These are phyloP conservation scores for Phyllostomus discolor DNA, from an alignment of 2,113 vertebrate genomes.

Conservation along the genomic window DNA sequence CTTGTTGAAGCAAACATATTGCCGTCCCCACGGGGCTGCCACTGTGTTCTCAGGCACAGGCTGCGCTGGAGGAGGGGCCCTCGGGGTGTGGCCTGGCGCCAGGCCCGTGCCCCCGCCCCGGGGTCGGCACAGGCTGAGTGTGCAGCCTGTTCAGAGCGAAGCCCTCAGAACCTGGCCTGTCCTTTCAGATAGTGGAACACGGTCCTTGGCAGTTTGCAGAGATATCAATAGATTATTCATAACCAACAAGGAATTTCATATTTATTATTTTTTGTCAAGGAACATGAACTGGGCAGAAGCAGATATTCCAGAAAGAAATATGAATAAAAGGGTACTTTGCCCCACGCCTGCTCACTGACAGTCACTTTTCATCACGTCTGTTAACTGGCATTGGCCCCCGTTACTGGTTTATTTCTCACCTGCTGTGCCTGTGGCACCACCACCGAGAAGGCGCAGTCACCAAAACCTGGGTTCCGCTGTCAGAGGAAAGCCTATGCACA, in stretches of 20 bases:
- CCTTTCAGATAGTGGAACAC: background rate
- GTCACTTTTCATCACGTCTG: background rate
- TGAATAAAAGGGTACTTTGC: background rate
- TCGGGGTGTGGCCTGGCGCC: background rate
- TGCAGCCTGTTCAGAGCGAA: background rate
- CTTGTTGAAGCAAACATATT: fast-evolving
- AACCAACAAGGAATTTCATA: background rate
- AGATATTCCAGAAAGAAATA: background rate
- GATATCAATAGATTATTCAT: background rate
- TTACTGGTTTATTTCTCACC: background rate
- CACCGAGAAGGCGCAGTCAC: background rate
- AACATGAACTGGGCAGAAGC: background rate
- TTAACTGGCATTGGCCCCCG: background rate
- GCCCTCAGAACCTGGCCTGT: background rate
- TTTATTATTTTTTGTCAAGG: background rate
- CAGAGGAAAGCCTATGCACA: background rate
- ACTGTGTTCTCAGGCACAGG: background rate
- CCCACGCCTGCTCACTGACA: background rate
- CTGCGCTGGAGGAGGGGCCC: background rate
- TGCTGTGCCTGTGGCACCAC: background rate
- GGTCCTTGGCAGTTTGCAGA: background rate
- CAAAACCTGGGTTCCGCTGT: background rate
- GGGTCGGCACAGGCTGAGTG: background rate
- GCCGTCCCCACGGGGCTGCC: background rate
- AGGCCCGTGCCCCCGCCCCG: fast-evolving